Conservation (phyloP, 1,140 invertebrate genomes). For the Macrotrachela quadricornifera region DNA sequence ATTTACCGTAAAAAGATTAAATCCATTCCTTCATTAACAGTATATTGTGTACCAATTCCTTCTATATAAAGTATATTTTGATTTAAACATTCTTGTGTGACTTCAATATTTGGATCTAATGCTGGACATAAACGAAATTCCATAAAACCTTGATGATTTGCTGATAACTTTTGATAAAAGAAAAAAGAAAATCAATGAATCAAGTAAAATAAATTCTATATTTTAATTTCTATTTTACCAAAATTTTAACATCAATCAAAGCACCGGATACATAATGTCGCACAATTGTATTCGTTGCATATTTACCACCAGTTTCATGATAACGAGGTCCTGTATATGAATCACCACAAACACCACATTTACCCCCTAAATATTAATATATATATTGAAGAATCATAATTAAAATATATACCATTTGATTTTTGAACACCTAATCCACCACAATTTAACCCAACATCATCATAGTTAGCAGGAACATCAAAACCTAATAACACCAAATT, state of each 20-base stretch:
- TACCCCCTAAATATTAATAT: neutral
- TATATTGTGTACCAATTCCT: neutral
- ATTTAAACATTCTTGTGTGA: constrained; percentile 7
- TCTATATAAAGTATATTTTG: neutral
- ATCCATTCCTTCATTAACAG: neutral
- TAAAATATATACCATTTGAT: neutral
- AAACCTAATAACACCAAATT: constrained; percentile 38
- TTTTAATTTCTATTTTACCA: neutral
- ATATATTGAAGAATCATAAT: too few relatives aligned
- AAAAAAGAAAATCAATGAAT: constrained; percentile 26
- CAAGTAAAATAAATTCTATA: neutral
- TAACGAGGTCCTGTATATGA: neutral
- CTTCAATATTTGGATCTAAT: neutral
- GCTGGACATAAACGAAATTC: constrained; percentile 15
- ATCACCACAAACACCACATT: constrained; percentile 10
- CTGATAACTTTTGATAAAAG: constrained; percentile 22
- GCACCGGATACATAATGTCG: neutral
- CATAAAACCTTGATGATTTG: constrained; percentile 17
- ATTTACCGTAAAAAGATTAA: neutral
- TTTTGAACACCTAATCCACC: constrained; percentile 46
- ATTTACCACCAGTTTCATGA: constrained; percentile 4
- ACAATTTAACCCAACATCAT: constrained; percentile 61
- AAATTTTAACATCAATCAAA: neutral
- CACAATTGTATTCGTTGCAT: neutral
- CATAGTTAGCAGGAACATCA: constrained; percentile 73